phyloP scores from a whole-genome alignment of 1,140 invertebrate species.

The Rhynchophorus ferrugineus region DNA sequence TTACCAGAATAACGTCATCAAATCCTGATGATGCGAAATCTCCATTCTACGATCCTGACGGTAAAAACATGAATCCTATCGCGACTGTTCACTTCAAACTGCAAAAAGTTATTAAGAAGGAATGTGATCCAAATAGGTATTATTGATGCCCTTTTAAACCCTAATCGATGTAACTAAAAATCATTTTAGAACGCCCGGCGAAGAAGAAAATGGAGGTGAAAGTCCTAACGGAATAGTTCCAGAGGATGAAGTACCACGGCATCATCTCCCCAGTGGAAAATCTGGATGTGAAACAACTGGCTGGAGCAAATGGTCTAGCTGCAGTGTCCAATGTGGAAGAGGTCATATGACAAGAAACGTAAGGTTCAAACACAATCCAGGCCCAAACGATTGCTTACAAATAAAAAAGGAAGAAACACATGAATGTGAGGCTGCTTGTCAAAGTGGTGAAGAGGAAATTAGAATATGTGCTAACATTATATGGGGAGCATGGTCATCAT shows the following conservation, averaged over 20 bases:
- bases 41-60: conserved; percentile 82
- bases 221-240: too few species aligned
- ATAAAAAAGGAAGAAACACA: conserved; percentile 17
- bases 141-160: too few species aligned
- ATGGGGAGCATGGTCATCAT: conserved; percentile 72
- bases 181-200: conserved; percentile 2
- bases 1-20: conserved; percentile 66
- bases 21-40: conserved; percentile 74
- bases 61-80: conserved; percentile 81
- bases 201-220: conserved; percentile 9
- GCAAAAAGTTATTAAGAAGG: conserved; percentile 78
- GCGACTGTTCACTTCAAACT: conserved; percentile 73
- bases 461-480: conserved; percentile 28
- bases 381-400: conserved; percentile 1
- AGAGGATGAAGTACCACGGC: conserved; percentile 4
- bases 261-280: not conserved
- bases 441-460: conserved; percentile 7
- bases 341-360: conserved; percentile 23
- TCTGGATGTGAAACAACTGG: conserved; percentile 26
- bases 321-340: conserved; percentile 50
- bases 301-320: conserved; percentile 57
- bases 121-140: conserved; percentile 50
- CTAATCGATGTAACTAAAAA: not conserved
- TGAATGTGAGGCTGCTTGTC: conserved; percentile 14
- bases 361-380: conserved; percentile 21